phyloP scores from a whole-genome alignment of 2,797 vertebrate species.

The Paratrypauchen microcephalus region DNA sequence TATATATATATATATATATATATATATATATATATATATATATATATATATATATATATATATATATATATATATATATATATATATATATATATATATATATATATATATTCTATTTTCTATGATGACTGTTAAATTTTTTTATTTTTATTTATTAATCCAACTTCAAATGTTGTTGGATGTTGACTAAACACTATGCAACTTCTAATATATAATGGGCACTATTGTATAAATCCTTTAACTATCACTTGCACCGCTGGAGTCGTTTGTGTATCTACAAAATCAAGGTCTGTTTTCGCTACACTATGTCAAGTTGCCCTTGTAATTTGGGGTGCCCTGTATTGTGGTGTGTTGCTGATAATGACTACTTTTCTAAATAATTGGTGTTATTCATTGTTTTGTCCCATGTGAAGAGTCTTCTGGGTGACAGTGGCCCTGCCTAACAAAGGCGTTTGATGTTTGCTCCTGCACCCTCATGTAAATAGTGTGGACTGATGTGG shows the following conservation, averaged over 20 bases:
- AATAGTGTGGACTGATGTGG: constrained; percentile 31
- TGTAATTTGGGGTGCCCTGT: constrained; percentile 38
- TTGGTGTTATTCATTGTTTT: constrained; percentile 50
- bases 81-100: no score
- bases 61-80: no score
- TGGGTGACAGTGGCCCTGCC: constrained; percentile 50
- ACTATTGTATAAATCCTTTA: constrained; percentile 23
- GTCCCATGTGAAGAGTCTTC: constrained; percentile 16
- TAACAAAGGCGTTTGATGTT: constrained; percentile 52
- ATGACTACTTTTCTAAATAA: constrained; percentile 48
- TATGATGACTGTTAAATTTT: not conserved
- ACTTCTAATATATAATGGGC: constrained; percentile 15
- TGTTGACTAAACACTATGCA: not conserved
- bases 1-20: no score
- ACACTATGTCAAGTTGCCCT: constrained; percentile 26
- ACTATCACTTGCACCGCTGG: constrained; percentile 25
- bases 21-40: no score
- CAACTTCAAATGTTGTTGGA: constrained; percentile 2
- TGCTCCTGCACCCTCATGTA: constrained; percentile 38
- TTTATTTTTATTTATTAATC: no score
- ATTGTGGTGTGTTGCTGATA: constrained; percentile 48
- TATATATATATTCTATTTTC: no score
- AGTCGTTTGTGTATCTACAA: constrained; percentile 39
- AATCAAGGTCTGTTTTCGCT: constrained; percentile 39
- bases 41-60: no score